phyloP scores from a whole-genome alignment of 2,797 vertebrate species.

The Acropternis orthonyx region DNA sequence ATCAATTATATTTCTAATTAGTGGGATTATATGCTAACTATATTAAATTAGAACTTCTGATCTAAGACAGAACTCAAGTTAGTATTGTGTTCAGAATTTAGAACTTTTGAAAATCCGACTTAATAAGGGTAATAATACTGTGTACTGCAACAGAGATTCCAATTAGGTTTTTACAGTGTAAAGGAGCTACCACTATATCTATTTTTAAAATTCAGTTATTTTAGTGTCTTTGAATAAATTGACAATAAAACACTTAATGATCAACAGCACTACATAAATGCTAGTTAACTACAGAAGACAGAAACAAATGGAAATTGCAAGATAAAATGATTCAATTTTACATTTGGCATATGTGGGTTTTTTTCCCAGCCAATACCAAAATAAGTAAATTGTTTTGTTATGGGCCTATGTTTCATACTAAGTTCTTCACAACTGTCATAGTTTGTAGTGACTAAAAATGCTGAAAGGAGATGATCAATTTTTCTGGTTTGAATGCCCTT shows the following conservation, averaged over 20 bases:
- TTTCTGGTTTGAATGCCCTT: not conserved
- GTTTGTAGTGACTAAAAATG: constrained; percentile 7
- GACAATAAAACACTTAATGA: constrained; percentile 26
- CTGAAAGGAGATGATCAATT: not conserved
- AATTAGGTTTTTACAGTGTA: not conserved
- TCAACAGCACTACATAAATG: constrained; percentile 7
- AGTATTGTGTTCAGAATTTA: not conserved
- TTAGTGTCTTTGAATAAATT: not conserved
- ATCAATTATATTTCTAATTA: not conserved
- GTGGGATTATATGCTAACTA: not conserved
- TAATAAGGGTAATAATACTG: not conserved
- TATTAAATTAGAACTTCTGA: not conserved
- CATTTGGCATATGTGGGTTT: not conserved
- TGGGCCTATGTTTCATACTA: not conserved
- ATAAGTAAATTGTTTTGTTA: constrained; percentile 16
- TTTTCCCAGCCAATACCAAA: constrained; percentile 18
- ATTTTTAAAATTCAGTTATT: constrained; percentile 14
- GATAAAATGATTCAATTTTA: constrained; percentile 22
- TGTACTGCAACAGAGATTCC: not conserved
- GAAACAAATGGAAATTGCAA: constrained; percentile 17
- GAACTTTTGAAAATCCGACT: not conserved
- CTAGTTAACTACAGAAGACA: constrained; percentile 8
- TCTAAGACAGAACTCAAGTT: not conserved
- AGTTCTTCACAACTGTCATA: not conserved
- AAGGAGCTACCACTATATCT: not conserved